Evolutionary conservation across 2,888 invertebrate species (phyloP).

Genomic region (Atrina japonica): DNA sequence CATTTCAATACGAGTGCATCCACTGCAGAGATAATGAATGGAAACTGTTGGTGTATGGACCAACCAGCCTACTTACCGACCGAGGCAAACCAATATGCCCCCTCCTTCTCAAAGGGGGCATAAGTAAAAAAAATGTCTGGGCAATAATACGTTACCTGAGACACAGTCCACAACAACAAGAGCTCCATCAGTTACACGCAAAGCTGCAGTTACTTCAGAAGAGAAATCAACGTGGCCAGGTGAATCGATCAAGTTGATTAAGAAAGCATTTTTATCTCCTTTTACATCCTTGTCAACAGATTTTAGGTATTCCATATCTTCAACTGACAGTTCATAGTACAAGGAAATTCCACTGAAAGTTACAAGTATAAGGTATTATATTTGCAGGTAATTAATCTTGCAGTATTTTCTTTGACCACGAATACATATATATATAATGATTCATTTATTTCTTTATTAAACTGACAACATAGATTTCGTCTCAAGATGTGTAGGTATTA

Average conservation of each 20-base stretch:
- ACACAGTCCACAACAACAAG: conserved; percentile 99
- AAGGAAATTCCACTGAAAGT: conserved; percentile 96
- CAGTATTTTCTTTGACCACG: no score
- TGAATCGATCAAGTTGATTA: conserved; percentile 99
- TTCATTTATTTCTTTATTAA: no score
- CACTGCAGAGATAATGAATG: no score
- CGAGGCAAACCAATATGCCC: no score
- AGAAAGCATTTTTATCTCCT: conserved; percentile 91
- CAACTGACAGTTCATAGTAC: conserved; percentile 98
- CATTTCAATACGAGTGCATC: no score
- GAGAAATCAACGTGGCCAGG: conserved; percentile 99
- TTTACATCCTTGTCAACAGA: conserved; percentile 85
- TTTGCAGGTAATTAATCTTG: not conserved
- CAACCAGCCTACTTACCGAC: no score
- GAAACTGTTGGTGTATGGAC: no score
- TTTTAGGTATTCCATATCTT: conserved; percentile 97
- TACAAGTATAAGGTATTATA: no score
- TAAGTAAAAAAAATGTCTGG: no score
- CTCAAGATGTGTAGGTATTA: no score
- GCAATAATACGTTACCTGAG: conserved; percentile 93
- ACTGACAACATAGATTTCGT: no score
- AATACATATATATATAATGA: not conserved
- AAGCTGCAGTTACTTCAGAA: conserved; percentile 99
- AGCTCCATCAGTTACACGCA: conserved; percentile 99
- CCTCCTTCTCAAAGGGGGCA: no score